Percentiles rank a stretch among this genome's conserved stretches.
Evolutionary conservation across 1,140 invertebrate species (phyloP).

Genomic region (Diachasmimorpha longicaudata): DNA sequence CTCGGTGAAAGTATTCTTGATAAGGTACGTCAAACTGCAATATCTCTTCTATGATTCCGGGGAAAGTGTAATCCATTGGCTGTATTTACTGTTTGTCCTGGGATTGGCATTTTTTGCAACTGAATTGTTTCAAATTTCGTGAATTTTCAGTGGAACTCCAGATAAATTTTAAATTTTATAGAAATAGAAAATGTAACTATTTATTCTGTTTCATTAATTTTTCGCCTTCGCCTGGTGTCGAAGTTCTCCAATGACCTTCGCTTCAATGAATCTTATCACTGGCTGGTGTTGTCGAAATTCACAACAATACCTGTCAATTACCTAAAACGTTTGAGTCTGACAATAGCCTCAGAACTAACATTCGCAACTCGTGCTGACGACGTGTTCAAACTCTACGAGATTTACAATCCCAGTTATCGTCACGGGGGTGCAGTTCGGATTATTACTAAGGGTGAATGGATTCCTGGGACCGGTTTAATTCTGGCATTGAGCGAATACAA

Average conservation of each 20-base stretch:
- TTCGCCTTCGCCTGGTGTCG: too few species aligned
- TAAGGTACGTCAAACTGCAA: neutral
- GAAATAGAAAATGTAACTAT: too few species aligned
- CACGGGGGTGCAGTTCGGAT: conserved; percentile 62
- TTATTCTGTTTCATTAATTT: too few species aligned
- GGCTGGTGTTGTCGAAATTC: conserved; percentile 36
- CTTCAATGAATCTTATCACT: conserved; percentile 47
- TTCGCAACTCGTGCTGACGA: conserved; percentile 29
- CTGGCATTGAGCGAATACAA: conserved; percentile 47
- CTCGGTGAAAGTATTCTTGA: conserved; percentile 25
- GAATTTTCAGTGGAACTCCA: too few species aligned
- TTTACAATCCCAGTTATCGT: conserved; percentile 60
- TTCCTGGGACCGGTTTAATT: conserved; percentile 43
- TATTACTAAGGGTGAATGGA: conserved; percentile 60
- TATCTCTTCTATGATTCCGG: too few species aligned
- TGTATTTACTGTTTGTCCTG: too few species aligned
- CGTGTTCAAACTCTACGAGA: conserved; percentile 42
- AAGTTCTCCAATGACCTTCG: conserved; percentile 9
- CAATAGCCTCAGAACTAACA: conserved; percentile 42
- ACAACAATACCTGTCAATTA: conserved; percentile 24
- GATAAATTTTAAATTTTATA: too few species aligned
- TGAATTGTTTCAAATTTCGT: too few species aligned
- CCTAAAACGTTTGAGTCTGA: conserved; percentile 36
- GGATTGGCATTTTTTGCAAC: too few species aligned
- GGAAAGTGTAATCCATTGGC: too few species aligned